Evolutionary conservation across 2,797 vertebrate genomes (phyloP).

Genomic region (Rostrhamus sociabilis): DNA sequence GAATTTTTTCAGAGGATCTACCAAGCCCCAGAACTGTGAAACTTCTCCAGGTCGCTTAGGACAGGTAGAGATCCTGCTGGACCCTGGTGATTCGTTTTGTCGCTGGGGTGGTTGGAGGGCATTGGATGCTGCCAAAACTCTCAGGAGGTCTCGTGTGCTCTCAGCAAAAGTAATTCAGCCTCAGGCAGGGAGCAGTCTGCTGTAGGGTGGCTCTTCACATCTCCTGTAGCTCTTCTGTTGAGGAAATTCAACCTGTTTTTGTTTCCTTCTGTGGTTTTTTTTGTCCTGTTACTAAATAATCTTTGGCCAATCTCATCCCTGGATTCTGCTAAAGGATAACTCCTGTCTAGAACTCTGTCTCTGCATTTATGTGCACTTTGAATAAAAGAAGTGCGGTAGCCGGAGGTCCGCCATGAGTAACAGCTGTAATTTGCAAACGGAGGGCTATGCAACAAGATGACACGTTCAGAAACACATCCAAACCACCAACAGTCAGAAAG

Average conservation of each 20-base stretch:
- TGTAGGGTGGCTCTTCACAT: background rate
- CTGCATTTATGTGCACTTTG: background rate
- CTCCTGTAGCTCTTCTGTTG: constrained; percentile 31
- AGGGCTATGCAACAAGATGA: constrained; percentile 92
- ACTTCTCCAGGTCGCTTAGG: background rate
- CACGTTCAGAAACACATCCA: constrained; percentile 68
- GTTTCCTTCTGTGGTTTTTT: background rate
- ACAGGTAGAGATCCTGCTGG: accelerated
- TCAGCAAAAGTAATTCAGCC: background rate
- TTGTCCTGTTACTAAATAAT: background rate
- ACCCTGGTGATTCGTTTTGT: background rate
- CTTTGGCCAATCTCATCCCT: constrained; percentile 53
- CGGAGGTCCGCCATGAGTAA: background rate
- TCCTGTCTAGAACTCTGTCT: constrained; percentile 6
- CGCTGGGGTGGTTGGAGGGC: background rate
- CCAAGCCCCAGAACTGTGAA: background rate
- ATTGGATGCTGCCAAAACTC: background rate
- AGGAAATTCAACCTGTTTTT: background rate
- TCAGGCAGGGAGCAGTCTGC: background rate
- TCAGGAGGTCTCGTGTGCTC: background rate
- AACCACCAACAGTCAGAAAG: constrained; percentile 6
- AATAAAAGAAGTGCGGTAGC: background rate
- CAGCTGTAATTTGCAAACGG: constrained; percentile 38
- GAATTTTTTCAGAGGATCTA: background rate
- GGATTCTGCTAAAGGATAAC: constrained; percentile 28